phyloP scores from a whole-genome alignment of 2,113 vertebrate genomes.

The Ivindomyrus marchei region DNA sequence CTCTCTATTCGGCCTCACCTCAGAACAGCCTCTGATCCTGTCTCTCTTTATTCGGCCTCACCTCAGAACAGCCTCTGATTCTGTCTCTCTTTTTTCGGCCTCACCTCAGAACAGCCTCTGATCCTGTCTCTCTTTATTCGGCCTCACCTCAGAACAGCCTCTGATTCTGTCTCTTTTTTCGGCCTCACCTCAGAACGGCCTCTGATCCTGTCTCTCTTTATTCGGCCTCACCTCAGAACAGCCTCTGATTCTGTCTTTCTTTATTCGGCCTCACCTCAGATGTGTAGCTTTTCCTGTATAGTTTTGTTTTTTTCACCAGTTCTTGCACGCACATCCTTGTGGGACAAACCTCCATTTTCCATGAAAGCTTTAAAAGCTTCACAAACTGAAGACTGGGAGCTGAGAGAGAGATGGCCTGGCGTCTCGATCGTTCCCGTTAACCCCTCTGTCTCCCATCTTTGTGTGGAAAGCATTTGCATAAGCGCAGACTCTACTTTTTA shows the following conservation, averaged over 20 bases:
- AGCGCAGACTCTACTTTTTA: not conserved
- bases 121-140: no score
- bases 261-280: not conserved
- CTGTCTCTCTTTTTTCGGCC: no score
- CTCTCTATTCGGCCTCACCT: not conserved
- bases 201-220: no score
- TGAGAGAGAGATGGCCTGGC: not conserved
- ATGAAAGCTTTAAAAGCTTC: not conserved
- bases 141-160: no score
- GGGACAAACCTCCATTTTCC: not conserved
- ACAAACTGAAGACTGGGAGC: not conserved
- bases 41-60: no score
- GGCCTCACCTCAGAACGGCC: no score
- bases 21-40: not conserved
- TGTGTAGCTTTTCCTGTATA: not conserved
- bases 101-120: no score
- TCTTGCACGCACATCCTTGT: not conserved
- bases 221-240: no score
- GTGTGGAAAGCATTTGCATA: not conserved
- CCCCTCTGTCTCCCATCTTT: not conserved
- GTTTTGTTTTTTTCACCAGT: not conserved
- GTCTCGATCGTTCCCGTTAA: not conserved
- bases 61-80: not conserved
- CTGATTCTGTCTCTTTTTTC: no score
- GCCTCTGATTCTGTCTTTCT: no score